These are phyloP conservation scores for Pseudochromis fuscus DNA, from an alignment of 2,797 vertebrate genomes.

Conservation along the genomic window DNA sequence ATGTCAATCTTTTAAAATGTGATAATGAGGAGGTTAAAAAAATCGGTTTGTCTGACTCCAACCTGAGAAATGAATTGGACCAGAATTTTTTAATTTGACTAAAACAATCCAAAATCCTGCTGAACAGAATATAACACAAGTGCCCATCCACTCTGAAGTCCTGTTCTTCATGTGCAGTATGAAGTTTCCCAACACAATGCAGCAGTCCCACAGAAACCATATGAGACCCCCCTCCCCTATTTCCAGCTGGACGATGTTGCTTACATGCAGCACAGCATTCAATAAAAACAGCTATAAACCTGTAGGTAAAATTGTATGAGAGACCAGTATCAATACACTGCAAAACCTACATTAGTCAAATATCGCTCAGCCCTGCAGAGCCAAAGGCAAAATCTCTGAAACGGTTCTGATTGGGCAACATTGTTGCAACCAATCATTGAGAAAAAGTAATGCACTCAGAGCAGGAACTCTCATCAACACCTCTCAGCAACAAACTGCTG, in stretches of 20 bases:
- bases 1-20: neutral
- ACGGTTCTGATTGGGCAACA: conserved; percentile 9
- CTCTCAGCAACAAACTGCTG: neutral
- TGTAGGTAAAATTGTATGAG: too few species aligned
- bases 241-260: conserved; percentile 13
- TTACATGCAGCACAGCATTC: neutral
- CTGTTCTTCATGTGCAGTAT: conserved; percentile 13
- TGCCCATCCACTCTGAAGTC: neutral
- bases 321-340: too few species aligned
- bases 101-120: neutral
- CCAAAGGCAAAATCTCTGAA: conserved; percentile 23
- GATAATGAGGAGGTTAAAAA: neutral
- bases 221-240: neutral
- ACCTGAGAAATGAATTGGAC: too few species aligned
- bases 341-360: conserved; percentile 15
- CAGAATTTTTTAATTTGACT: too few species aligned
- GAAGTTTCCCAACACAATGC: conserved; percentile 34
- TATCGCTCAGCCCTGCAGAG: conserved; percentile 42
- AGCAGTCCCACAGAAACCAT: conserved; percentile 31
- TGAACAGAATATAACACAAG: neutral
- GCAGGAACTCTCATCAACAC: neutral
- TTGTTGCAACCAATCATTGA: conserved; percentile 22
- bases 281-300: neutral
- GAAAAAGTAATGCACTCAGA: neutral
- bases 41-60: too few species aligned